Evolutionary conservation across 2,888 invertebrate species (phyloP), one percentile per base, ranked within the genome.

Genomic region (Scaptomyza parva): DNA sequence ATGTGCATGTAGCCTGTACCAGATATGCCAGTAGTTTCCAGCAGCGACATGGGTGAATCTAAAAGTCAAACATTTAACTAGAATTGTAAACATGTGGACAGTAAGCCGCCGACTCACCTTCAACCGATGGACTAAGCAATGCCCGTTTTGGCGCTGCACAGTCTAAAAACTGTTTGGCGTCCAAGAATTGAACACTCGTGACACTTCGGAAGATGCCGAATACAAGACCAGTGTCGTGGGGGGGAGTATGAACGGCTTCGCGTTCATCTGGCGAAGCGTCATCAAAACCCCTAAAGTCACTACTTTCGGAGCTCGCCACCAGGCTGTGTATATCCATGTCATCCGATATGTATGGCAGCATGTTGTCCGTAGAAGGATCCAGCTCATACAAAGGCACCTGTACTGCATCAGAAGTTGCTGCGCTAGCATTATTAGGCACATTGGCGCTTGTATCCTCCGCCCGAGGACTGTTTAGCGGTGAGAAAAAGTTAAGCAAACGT

Each of bases 271-370:
- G 28, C 20, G 11, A 4, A 7, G n/a, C 20, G 17, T 70, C 53
- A 11, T 65, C 40, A 8, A 63, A 87, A 1, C 88, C 83, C 8
- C 62, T 75, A 7, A 88, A 88, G 1, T 30, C 54, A 18, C 14
- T 58, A 24, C 37, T 18, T 0, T 61, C 64, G 3, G 55, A 53
- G 20, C 57, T 76, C 0, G 76, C 66, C 3, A 82, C 51, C 18
- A 82, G 54, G 41, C 84, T 88, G 5, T 35, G 67, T 37, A 79
- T 71, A 0, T 84, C 88, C 8, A 71, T 59, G 43, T 88, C 67
- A 24, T 83, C 73, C 3, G 84, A 86, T 9, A 88, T 80, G 1
- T 68, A 52, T 2, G 44, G 64, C 18, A 88, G 22, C 50, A 77
- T 64, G 45, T 66, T 85, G 43, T 85, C 76, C 12, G 70, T 65